Evolutionary conservation across 2,797 vertebrate genomes (phyloP).

Genomic region (Potorous gilbertii): DNA sequence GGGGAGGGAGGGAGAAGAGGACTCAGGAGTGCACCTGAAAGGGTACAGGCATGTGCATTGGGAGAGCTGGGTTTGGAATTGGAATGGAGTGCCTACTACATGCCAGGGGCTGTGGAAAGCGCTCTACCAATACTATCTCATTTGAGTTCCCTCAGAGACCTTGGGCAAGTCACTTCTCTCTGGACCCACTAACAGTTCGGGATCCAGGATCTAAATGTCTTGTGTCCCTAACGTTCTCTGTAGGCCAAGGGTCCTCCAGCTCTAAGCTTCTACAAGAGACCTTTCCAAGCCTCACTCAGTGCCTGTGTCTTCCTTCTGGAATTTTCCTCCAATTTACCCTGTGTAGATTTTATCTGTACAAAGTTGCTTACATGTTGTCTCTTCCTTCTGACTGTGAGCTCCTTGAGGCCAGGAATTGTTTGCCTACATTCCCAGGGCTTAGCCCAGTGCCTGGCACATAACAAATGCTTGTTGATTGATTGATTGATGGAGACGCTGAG

Average conservation of each 20-base stretch:
- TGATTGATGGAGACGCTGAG: not conserved
- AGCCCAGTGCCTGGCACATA: not conserved
- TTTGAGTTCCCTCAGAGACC: constrained; percentile 26
- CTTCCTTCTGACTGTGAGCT: not conserved
- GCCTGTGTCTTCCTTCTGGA: not conserved
- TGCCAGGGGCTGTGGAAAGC: constrained; percentile 60
- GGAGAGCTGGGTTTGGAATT: not conserved
- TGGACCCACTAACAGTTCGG: not conserved
- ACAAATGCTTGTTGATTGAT: not conserved
- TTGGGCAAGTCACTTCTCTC: not conserved
- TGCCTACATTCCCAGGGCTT: not conserved
- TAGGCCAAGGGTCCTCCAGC: not conserved
- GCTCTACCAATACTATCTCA: constrained; percentile 64
- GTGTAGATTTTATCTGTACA: not conserved
- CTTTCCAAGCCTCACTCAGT: not conserved
- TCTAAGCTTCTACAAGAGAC: not conserved
- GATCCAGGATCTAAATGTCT: not conserved
- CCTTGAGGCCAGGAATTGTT: not conserved
- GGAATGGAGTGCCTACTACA: constrained; percentile 21
- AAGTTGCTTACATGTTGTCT: not conserved
- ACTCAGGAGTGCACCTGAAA: not conserved
- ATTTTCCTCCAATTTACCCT: not conserved
- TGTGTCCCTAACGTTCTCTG: not conserved
- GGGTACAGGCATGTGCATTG: not conserved
- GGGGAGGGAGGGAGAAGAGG: not conserved